A percentile compares a stretch with the other conserved stretches of the same genome.
Evolutionary conservation across 2,888 invertebrate species (phyloP).

Genomic region (Drosophila diplacantha): DNA sequence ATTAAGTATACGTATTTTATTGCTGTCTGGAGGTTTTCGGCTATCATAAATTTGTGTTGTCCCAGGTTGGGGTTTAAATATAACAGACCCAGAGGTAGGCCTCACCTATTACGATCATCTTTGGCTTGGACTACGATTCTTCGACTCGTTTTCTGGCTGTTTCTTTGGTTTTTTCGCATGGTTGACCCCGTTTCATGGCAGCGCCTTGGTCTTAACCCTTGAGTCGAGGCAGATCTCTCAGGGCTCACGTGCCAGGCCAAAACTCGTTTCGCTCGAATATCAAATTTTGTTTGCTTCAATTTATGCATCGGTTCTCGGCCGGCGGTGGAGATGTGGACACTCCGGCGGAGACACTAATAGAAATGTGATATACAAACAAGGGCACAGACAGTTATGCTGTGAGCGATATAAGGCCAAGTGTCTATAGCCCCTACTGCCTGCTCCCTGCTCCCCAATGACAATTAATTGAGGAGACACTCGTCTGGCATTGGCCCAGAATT

Average conservation of each 20-base stretch:
- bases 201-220: conserved; percentile 6
- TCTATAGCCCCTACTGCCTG: neutral
- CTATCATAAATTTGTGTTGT: neutral
- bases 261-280: conserved; percentile 18
- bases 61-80: neutral
- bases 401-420: neutral
- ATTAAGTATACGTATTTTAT: neutral
- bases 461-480: conserved; percentile 9
- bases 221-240: conserved; percentile 2
- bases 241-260: conserved; percentile 11
- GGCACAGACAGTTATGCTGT: conserved; percentile 4
- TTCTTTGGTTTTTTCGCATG: conserved; percentile 5
- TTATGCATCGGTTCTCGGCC: conserved; percentile 15
- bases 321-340: too few relatives aligned
- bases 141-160: neutral
- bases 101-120: neutral
- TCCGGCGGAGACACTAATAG: conserved; percentile 1
- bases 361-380: conserved; percentile 2
- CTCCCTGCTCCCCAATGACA: conserved; percentile 18
- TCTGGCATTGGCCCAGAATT: conserved; percentile 10
- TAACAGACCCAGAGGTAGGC: neutral
- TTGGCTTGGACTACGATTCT: neutral
- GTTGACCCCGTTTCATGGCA: conserved; percentile 13
- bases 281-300: conserved; percentile 7
- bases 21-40: neutral